A percentile compares a stretch with the other conserved stretches of the same genome.
Evolutionary conservation across 2,888 invertebrate genomes (phyloP).

Genomic region (Drosophila ustulata): DNA sequence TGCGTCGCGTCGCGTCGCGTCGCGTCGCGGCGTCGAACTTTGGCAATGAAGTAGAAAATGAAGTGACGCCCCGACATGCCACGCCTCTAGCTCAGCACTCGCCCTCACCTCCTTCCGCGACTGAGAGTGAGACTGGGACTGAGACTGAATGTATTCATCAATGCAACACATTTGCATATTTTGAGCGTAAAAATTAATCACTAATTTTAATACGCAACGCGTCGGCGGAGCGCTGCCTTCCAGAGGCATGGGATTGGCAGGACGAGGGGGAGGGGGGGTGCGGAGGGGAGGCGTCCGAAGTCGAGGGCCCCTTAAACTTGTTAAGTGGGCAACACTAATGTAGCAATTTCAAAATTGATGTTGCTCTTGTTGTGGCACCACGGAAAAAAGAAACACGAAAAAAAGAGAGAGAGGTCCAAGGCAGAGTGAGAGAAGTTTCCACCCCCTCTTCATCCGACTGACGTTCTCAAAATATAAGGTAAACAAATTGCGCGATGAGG

Average conservation of each 20-base stretch:
- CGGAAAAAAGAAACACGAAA: constrained; percentile 24
- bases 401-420: constrained; percentile 17
- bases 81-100: no score
- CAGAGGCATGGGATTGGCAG: background rate
- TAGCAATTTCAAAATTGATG: constrained; percentile 83
- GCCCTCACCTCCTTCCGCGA: constrained; percentile 13
- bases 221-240: constrained; percentile 23
- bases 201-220: constrained; percentile 83
- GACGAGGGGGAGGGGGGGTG: background rate
- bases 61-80: constrained; percentile 68
- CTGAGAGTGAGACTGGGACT: background rate
- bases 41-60: constrained; percentile 81
- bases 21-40: constrained; percentile 47
- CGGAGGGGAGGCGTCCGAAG: constrained; percentile 20
- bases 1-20: background rate
- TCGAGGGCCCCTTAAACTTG: constrained; percentile 73
- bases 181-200: constrained; percentile 84
- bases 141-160: constrained; percentile 80
- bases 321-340: constrained; percentile 84
- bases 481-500: constrained; percentile 84
- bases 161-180: constrained; percentile 83
- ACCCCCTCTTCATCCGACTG: background rate
- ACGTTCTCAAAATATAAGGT: constrained; percentile 62
- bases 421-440: constrained; percentile 18
- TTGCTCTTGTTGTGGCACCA: constrained; percentile 41